A percentile compares a stretch with the other conserved stretches of the same genome.
These are phyloP conservation scores for Otis tarda DNA, from an alignment of 2,113 vertebrate species.

Conservation along the genomic window DNA sequence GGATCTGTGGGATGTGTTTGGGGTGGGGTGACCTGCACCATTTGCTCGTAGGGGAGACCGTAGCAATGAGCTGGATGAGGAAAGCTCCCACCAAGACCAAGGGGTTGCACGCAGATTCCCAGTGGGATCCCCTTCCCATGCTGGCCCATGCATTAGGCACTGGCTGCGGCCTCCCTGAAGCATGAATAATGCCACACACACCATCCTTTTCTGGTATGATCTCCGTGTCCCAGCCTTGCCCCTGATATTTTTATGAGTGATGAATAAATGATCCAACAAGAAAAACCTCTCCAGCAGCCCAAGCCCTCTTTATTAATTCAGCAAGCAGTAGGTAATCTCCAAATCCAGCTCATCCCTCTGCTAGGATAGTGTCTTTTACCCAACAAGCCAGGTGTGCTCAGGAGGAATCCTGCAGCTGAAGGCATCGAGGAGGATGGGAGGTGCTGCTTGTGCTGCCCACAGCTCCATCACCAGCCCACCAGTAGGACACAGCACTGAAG, in stretches of 20 bases:
- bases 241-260: not conserved
- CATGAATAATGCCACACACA: not conserved
- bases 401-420: not conserved
- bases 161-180: not conserved
- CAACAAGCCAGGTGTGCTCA: not conserved
- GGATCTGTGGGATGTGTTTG: not conserved
- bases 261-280: constrained; percentile 37
- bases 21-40: accelerated
- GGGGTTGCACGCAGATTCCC: not conserved
- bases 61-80: not conserved
- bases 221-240: not conserved
- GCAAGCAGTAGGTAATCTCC: not conserved
- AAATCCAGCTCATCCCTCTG: not conserved
- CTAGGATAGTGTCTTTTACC: not conserved
- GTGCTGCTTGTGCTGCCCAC: not conserved
- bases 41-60: not conserved
- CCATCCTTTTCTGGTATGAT: not conserved
- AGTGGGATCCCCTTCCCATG: not conserved
- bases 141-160: not conserved
- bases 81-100: not conserved
- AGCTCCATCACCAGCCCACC: accelerated
- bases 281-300: not conserved
- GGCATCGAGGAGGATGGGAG: not conserved
- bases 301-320: constrained; percentile 11
- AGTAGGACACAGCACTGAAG: not conserved